Conservation (phyloP, 2,113 vertebrate species). For the Chiloscyllium plagiosum region DNA sequence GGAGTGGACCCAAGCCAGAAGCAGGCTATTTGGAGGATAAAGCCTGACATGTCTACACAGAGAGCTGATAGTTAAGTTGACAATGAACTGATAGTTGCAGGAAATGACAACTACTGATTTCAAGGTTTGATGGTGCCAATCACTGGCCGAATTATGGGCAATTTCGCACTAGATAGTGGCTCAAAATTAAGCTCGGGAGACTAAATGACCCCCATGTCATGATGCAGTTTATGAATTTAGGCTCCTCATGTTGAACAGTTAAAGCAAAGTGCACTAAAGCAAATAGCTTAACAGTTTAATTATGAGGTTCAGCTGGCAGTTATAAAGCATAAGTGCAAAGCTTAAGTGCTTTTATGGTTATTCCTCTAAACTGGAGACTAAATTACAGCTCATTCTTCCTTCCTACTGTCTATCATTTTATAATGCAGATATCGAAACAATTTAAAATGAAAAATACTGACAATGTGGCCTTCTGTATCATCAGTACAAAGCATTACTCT, state of each 20-base stretch:
- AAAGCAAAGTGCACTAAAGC: neutral
- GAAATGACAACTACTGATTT: neutral
- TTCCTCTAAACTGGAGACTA: neutral
- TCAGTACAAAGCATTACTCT: neutral
- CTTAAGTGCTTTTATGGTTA: conserved; percentile 8
- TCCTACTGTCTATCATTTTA: neutral
- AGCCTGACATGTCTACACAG: neutral
- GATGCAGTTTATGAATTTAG: neutral
- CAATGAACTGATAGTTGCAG: neutral
- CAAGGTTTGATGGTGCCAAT: neutral
- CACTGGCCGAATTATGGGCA: neutral
- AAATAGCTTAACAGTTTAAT: conserved; percentile 24
- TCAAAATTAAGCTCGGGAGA: neutral
- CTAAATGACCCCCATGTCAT: neutral
- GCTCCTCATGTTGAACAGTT: neutral
- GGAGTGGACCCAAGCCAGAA: neutral
- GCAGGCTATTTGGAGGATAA: too few species aligned
- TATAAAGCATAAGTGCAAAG: neutral
- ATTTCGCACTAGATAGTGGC: neutral
- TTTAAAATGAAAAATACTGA: neutral
- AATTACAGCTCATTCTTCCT: neutral
- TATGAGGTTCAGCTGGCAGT: neutral
- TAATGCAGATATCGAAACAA: neutral
- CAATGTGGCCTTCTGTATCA: neutral
- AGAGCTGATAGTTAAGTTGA: neutral